Evolutionary conservation across 2,113 vertebrate species (phyloP), one percentile per base, ranked within the genome.

Genomic region (Pipa parva): DNA sequence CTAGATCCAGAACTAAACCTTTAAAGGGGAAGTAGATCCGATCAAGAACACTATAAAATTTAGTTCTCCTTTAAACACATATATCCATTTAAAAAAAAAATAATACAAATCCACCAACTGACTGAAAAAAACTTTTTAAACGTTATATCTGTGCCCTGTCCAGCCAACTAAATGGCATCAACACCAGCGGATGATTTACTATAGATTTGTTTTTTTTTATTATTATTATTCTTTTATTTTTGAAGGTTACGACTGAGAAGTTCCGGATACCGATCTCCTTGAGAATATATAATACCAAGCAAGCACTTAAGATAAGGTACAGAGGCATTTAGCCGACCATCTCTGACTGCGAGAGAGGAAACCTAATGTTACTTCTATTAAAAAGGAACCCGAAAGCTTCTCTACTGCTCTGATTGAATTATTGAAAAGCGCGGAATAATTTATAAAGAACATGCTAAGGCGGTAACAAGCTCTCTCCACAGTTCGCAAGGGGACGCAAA

Each of bases 391-490:
- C 39, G n/a, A n/a, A 61, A 60, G 58, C 48, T n/a, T n/a, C n/a
- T 70, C 58, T 70, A 27, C 66, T 60, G 66, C 66, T 61, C 48
- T 70, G 66, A 70, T 70, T 70, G 66, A 70, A 70, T 70, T 70
- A 70, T 70, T 70, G 66, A 70, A 70, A 61, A 70, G 66, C 18
- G 4, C 27, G 31, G 66, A 70, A 70, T 70, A 31, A 70, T 70
- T 70, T 70, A 70, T 70, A 61, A 69, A 54, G 66, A 70, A 70
- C 66, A 70, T 70, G 42, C 45, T 26, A 68, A 17, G 42, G 4
- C 18, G 20, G 57, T 45, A n/a, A 24, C 48, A 61, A 28, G 66
- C 31, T 54, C n/a, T n/a, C n/a, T n/a, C 66, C 25, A 45, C 25
- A 24, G 57, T 8, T 45, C 11, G 49, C 11, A 51, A 52, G 31